Evolutionary conservation across 2,888 invertebrate species (phyloP), one percentile per base, ranked within the genome.

Genomic region (Leucophenga montana): DNA sequence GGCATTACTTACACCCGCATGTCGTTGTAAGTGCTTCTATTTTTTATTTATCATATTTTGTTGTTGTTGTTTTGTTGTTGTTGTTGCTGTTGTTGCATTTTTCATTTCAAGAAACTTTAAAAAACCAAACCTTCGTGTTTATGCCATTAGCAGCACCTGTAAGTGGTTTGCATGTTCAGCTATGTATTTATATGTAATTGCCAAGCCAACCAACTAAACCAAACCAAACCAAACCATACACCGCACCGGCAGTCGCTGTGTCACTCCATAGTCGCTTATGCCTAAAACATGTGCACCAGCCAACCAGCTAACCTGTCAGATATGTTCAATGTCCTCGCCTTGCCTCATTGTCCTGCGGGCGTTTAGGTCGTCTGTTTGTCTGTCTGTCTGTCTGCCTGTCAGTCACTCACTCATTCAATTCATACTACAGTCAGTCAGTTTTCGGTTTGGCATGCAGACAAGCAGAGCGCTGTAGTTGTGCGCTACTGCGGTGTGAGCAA

Each of bases 401-500:
- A 39, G 8, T 1, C 39, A 56, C 9, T 56, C 20, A 56, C 5
- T 56, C 56, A 56, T 8, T 56, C 22, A n/a, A n/a, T n/a, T n/a
- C n/a, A n/a, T n/a, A n/a, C n/a, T n/a, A n/a, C n/a, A 20, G 18
- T 56, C 18, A 1, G 20, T 18, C 39, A 39, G 39, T 39, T 39
- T n/a, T 39, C 11, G 39, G 79, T 81, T 81, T 75, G 57, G 73
- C 70, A 73, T 78, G 78, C 82, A 78, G 71, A 71, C 62, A 22
- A 20, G 22, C 14, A 20, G 48, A 69, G 22, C 59, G 61, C 46
- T 50, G 64, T 46, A 57, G 54, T 62, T 65, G 66, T 11, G 68
- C 66, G 74, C 65, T 54, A 46, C 27, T 33, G 8, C n/a, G 33
- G 33, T 1, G 11, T 11, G 39, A 39, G 39, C 11, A 39, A 39